phyloP scores from a whole-genome alignment of 2,888 invertebrate species.

The Agrotis exclamationis region DNA sequence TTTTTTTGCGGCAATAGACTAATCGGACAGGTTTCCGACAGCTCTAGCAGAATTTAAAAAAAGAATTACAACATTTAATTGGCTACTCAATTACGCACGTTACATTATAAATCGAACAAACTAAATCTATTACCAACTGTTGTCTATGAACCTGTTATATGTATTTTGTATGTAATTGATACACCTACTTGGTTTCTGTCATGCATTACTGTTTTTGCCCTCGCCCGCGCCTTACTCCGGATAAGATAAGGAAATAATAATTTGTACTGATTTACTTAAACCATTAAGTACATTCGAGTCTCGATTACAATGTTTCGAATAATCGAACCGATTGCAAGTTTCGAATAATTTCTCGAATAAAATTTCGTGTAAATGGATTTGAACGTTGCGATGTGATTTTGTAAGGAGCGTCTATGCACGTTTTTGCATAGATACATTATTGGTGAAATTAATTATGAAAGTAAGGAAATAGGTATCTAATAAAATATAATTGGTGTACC shows the following conservation, averaged over 20 bases:
- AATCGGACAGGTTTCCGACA: conserved; percentile 7
- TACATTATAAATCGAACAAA: conserved; percentile 35
- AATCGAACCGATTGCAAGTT: conserved; percentile 17
- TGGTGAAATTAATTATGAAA: conserved; percentile 41
- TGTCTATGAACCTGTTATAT: conserved; percentile 43
- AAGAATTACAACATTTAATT: conserved; percentile 24
- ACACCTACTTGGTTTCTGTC: conserved; percentile 42
- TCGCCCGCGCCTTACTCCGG: conserved; percentile 22
- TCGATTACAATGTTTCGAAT: conserved; percentile 25
- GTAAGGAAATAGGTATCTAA: conserved; percentile 24
- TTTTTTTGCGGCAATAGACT: not conserved
- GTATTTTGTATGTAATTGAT: conserved; percentile 43
- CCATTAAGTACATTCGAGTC: conserved; percentile 16
- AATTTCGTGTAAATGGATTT: conserved; percentile 51
- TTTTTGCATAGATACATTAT: conserved; percentile 29
- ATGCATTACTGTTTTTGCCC: conserved; percentile 40
- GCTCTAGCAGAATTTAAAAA: conserved; percentile 13
- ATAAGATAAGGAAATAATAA: conserved; percentile 46
- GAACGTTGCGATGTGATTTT: conserved; percentile 54
- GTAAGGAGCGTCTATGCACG: conserved; percentile 39
- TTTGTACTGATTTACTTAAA: conserved; percentile 40
- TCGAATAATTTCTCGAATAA: conserved; percentile 29
- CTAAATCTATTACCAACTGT: conserved; percentile 39
- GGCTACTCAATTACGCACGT: conserved; percentile 19
- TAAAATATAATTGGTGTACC: conserved; percentile 13